Conservation (phyloP, 2,797 vertebrate species). For the Hozukius guyotensis region DNA sequence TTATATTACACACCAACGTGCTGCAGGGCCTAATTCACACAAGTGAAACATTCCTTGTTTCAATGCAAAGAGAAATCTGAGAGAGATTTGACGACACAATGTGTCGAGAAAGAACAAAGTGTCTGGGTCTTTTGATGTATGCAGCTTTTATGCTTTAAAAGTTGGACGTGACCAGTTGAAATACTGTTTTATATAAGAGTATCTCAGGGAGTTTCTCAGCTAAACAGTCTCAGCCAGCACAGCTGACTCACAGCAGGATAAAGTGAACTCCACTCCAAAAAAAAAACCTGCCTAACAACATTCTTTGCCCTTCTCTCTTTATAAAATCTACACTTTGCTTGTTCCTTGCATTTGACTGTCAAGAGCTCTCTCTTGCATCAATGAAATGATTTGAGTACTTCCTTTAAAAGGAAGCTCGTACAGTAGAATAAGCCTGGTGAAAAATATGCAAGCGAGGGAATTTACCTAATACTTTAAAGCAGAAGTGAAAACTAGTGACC, state of each 20-base stretch:
- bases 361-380: neutral
- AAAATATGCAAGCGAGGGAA: neutral
- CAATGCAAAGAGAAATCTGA: constrained; percentile 9
- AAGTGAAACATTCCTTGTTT: neutral
- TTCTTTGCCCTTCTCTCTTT: neutral
- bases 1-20: constrained; percentile 10
- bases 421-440: too few species aligned
- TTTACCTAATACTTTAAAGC: neutral
- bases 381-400: neutral
- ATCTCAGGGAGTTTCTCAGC: neutral
- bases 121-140: neutral
- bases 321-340: neutral
- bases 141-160: neutral
- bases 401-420: neutral
- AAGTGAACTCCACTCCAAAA: neutral
- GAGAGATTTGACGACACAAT: neutral
- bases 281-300: constrained; percentile 24
- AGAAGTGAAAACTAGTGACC: constrained; percentile 24
- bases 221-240: neutral
- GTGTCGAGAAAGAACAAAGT: neutral
- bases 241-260: neutral
- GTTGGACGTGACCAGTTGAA: neutral
- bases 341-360: neutral
- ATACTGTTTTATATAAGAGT: neutral
- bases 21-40: neutral